Percentiles rank a stretch among this genome's conserved stretches.
Evolutionary conservation across 1,140 invertebrate species (phyloP).

Genomic region (Babylonia areolata): DNA sequence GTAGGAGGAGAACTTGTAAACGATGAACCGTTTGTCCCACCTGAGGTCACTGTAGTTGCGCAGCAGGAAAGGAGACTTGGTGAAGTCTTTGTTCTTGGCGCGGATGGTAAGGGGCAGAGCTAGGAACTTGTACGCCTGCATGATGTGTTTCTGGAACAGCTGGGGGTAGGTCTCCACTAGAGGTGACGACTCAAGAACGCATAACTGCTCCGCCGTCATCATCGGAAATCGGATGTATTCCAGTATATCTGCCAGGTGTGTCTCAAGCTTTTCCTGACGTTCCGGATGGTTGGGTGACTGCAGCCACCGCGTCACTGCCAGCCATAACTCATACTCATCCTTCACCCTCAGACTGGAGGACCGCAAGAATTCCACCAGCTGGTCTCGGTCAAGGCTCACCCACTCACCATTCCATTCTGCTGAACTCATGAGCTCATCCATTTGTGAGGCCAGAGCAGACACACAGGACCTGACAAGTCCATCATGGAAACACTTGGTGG

Average conservation of each 20-base stretch:
- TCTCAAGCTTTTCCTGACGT: constrained; percentile 56
- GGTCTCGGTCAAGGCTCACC: constrained; percentile 75
- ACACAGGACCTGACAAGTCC: constrained; percentile 71
- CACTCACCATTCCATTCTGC: constrained; percentile 77
- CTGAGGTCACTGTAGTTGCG: constrained; percentile 76
- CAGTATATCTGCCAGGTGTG: constrained; percentile 66
- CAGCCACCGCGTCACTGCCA: constrained; percentile 68
- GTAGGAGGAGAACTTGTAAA: constrained; percentile 62
- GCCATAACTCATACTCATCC: constrained; percentile 72
- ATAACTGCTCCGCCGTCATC: constrained; percentile 76
- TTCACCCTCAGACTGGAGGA: constrained; percentile 74
- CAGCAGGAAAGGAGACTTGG: constrained; percentile 69
- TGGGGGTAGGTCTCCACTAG: constrained; percentile 67
- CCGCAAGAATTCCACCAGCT: constrained; percentile 75
- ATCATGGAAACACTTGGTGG: constrained; percentile 76
- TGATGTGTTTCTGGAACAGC: constrained; percentile 72
- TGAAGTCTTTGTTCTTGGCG: constrained; percentile 72
- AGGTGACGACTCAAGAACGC: constrained; percentile 61
- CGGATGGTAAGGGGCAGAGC: constrained; percentile 73
- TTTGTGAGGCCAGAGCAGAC: constrained; percentile 70
- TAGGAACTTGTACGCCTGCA: constrained; percentile 76
- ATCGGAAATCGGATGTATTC: constrained; percentile 74
- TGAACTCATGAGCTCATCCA: constrained; percentile 73
- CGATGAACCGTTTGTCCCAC: constrained; percentile 76
- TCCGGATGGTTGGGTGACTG: constrained; percentile 64